Evolutionary conservation across 2,113 vertebrate genomes (phyloP), one percentile per base, ranked within the genome.

Genomic region (Gadus chalcogrammus): DNA sequence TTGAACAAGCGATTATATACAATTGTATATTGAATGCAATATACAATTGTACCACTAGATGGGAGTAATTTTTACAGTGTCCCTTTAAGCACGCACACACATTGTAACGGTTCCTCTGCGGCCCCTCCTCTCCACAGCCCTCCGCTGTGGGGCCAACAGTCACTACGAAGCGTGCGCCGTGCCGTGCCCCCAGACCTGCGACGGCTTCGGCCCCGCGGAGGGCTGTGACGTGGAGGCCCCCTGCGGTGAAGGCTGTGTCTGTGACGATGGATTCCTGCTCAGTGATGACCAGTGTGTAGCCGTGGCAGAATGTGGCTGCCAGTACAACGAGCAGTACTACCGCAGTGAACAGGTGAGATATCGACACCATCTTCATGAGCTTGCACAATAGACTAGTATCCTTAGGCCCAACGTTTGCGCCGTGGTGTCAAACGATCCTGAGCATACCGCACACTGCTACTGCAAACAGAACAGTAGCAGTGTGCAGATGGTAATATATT

Each of bases 81-180:
- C n/a, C n/a, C n/a, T n/a, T n/a, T n/a, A n/a, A n/a, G n/a, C n/a
- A n/a, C n/a, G n/a, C 42, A 13, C 42, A 13, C 42, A 13, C 12
- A 12, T 48, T 48, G 8, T 48, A 48, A 48, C 11, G 42, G 12
- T 48, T 48, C 42, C 42, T 13, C 1, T 48, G 42, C 42, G 42
- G 42, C 20, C 27, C 18, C 22, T 71, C 22, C 17, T 66, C 61
- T 5, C 35, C 38, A 67, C 20, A 72, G 70, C 28, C 58, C 27
- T 15, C 13, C 2, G 35, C 8, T 65, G 0, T 85, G 63, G 68
- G 93, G 76, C 80, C 75, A 0, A 53, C 4, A 9, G 69, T 89
- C 13, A n/a, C 67, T 24, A 74, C 59, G 1, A 31, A 18, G 15
- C 15, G 20, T 62, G 61, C 28, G 61, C 22, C 1, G 2, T 3